Evolutionary conservation across 1,140 invertebrate genomes (phyloP), one percentile per base, ranked within the genome.

Genomic region (Drosophila sturtevanti): DNA sequence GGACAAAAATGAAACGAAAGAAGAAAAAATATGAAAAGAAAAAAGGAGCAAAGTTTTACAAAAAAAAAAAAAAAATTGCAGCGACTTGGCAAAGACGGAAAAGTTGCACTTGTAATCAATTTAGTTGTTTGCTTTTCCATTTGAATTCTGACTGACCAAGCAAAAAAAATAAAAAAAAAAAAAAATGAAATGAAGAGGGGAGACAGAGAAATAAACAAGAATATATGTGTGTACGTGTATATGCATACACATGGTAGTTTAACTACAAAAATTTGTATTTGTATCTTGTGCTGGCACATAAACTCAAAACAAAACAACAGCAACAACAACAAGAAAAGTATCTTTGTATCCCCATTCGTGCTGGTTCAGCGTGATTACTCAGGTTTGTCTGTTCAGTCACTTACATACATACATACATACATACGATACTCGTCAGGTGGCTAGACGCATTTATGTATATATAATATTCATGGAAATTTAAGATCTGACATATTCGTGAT

Each of bases 351-450:
- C 37, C 63, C 52, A 68, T 73, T 76, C 59, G 66, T 48, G 55
- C 74, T 77, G 73, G 73, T 77, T 77, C 73, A 67, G 74, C 74
- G 79, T 86, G 82, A 86, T 87, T 86, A 82, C 78, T 79, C 82
- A 79, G 75, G 82, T 86, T 87, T 60, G 61, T 51, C 41, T 54
- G 35, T 16, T 22, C 22, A 38, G 37, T 52, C 31, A 58, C 60
- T 55, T 34, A n/a, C n/a, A n/a, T n/a, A n/a, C n/a, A n/a, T n/a
- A n/a, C n/a, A n/a, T n/a, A n/a, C n/a, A n/a, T 34, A 18, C 35
- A 1, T 10, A 38, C 10, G 11, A 52, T 54, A 18, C n/a, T 9
- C 10, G 41, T 21, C 41, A 48, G 41, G 9, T 21, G 16, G 18
- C 16, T 48, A 21, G 41, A 27, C 18, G 18, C 71, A 37, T n/a